phyloP scores from a whole-genome alignment of 2,888 invertebrate genomes.

The Archips crataeganus region DNA sequence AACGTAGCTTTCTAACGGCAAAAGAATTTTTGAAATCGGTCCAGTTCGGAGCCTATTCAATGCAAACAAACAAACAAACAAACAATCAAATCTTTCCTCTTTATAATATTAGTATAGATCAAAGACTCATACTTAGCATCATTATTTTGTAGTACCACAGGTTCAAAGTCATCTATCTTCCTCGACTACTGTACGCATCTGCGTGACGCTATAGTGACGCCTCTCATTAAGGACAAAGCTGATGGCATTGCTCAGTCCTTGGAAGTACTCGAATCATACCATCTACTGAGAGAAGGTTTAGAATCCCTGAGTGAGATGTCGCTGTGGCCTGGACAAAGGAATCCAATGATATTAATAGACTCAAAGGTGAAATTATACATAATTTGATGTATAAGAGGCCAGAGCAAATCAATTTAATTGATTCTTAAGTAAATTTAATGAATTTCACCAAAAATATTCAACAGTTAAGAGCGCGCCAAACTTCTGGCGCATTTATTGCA shows the following conservation, averaged over 20 bases:
- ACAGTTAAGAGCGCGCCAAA: too few species aligned
- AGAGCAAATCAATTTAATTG: too few species aligned
- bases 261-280: constrained; percentile 92
- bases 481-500: too few species aligned
- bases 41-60: too few species aligned
- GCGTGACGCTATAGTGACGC: constrained; percentile 90
- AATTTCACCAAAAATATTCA: too few species aligned
- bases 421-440: too few species aligned
- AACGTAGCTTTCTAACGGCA: too few species aligned
- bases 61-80: too few species aligned
- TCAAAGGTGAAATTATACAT: constrained; percentile 85
- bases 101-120: too few species aligned
- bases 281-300: constrained; percentile 95
- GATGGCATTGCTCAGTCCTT: constrained; percentile 91
- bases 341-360: constrained; percentile 91
- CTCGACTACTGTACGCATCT: constrained; percentile 95
- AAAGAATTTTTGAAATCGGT: too few species aligned
- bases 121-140: neutral
- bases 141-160: constrained; percentile 87
- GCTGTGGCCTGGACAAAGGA: constrained; percentile 92
- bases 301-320: constrained; percentile 95
- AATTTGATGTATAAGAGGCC: neutral
- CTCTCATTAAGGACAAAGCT: constrained; percentile 88
- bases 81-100: too few species aligned
- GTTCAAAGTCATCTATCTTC: constrained; percentile 92